A percentile compares a stretch with the other conserved stretches of the same genome.
phyloP scores from a whole-genome alignment of 2,888 invertebrate genomes.

The Sphaerophoria rueppellii region DNA sequence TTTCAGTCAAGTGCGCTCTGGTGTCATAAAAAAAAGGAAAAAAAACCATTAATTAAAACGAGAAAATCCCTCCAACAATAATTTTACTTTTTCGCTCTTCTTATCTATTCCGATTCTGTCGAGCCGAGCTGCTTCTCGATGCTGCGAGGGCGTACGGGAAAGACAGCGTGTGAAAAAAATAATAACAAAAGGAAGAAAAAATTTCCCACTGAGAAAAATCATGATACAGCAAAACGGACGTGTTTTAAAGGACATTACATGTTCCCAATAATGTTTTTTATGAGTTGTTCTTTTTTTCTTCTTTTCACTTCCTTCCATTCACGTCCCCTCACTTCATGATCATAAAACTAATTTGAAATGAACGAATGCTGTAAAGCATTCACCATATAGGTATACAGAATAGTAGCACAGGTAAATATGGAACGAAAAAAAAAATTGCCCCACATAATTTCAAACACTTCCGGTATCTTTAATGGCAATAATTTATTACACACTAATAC shows the following conservation, averaged over 20 bases:
- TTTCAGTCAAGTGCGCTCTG: slow-evolving; percentile 53
- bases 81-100: slow-evolving; percentile 43
- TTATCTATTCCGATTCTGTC: neutral
- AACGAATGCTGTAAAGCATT: neutral
- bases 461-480: slow-evolving; percentile 67
- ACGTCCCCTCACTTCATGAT: neutral
- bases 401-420: slow-evolving; percentile 27
- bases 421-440: slow-evolving; percentile 18
- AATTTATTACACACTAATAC: slow-evolving; percentile 58
- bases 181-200: slow-evolving; percentile 28
- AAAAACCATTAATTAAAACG: slow-evolving; percentile 71
- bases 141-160: slow-evolving; percentile 5
- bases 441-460: slow-evolving; percentile 56
- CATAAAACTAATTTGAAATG: slow-evolving; percentile 53
- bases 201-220: slow-evolving; percentile 43
- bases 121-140: neutral
- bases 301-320: neutral
- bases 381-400: neutral
- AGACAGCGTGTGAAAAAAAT: slow-evolving; percentile 22
- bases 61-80: slow-evolving; percentile 60
- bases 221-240: slow-evolving; percentile 62
- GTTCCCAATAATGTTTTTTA: slow-evolving; percentile 40
- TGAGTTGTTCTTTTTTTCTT: slow-evolving; percentile 5
- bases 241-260: slow-evolving; percentile 66
- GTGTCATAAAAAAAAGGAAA: slow-evolving; percentile 58